A percentile compares a stretch with the other conserved stretches of the same genome.
Evolutionary conservation across 2,888 invertebrate species (phyloP).

Genomic region (Phyllotreta striolata): DNA sequence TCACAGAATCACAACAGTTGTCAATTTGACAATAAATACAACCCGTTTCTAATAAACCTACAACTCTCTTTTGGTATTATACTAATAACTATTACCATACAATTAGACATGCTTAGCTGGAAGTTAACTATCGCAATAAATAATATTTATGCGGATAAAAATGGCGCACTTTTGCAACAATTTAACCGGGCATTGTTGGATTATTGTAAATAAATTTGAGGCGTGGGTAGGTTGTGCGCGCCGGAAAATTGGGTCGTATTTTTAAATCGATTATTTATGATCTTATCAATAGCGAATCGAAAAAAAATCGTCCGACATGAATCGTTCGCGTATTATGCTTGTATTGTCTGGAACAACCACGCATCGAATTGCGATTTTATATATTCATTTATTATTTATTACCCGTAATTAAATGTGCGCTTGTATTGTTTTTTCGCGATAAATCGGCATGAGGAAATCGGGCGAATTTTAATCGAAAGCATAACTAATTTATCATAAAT

Average conservation of each 20-base stretch:
- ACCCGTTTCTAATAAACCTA: not conserved
- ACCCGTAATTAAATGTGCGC: conserved; percentile 29
- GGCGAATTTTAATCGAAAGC: no score
- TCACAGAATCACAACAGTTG: no score
- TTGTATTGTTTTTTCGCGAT: conserved; percentile 20
- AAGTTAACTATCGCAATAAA: no score
- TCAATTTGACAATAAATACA: not conserved
- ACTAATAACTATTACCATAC: no score
- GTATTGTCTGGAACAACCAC: conserved; percentile 28
- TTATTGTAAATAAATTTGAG: no score
- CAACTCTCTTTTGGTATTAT: no score
- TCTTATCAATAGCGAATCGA: conserved; percentile 21
- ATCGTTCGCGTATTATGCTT: conserved; percentile 24
- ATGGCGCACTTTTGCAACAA: no score
- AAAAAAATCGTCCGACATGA: conserved; percentile 17
- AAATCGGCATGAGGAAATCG: conserved; percentile 10
- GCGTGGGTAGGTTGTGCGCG: not conserved
- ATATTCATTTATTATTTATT: conserved; percentile 31
- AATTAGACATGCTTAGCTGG: no score
- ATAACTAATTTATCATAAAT: no score
- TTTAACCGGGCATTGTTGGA: no score
- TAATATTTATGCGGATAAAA: no score
- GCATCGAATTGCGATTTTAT: conserved; percentile 18
- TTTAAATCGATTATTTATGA: conserved; percentile 17
- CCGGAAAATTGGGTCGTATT: conserved; percentile 15